Conservation (phyloP, 2,888 invertebrate genomes). For the Ceriagrion tenellum region DNA sequence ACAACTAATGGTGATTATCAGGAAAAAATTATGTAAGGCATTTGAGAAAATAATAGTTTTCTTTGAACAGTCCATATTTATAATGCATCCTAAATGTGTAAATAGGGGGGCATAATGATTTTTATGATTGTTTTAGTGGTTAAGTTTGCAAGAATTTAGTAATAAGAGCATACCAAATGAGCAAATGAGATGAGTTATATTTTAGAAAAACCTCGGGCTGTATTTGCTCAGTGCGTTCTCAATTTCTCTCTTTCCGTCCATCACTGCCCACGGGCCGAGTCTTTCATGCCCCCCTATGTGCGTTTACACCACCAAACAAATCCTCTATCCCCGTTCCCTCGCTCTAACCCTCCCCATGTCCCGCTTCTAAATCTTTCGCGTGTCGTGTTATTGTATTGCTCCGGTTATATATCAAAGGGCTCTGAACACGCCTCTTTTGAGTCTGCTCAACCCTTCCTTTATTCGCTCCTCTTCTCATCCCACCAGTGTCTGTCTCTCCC, state of each 20-base stretch:
- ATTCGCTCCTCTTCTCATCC: conserved; percentile 1
- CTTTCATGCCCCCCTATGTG: background rate
- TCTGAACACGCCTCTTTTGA: conserved; percentile 64
- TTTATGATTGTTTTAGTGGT: too few species aligned
- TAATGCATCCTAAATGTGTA: too few species aligned
- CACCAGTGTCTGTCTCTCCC: background rate
- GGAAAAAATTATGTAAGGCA: too few species aligned
- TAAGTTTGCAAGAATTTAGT: too few species aligned
- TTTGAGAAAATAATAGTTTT: too few species aligned
- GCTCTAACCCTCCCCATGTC: conserved; percentile 31
- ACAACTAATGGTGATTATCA: too few species aligned
- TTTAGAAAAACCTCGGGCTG: background rate
- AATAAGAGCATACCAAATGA: too few species aligned
- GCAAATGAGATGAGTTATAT: background rate
- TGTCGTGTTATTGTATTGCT: conserved; percentile 67
- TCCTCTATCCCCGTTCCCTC: background rate
- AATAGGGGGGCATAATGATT: too few species aligned
- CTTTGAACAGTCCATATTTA: too few species aligned
- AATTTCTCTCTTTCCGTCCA: background rate
- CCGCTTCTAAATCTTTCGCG: conserved; percentile 61
- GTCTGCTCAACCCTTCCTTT: conserved; percentile 53
- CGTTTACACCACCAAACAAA: conserved; percentile 42
- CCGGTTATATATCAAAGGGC: conserved; percentile 64
- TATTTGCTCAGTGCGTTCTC: conserved; percentile 4
- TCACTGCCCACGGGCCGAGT: background rate